phyloP scores from a whole-genome alignment of 2,797 vertebrate genomes.

The Mormyrops attenuatus region DNA sequence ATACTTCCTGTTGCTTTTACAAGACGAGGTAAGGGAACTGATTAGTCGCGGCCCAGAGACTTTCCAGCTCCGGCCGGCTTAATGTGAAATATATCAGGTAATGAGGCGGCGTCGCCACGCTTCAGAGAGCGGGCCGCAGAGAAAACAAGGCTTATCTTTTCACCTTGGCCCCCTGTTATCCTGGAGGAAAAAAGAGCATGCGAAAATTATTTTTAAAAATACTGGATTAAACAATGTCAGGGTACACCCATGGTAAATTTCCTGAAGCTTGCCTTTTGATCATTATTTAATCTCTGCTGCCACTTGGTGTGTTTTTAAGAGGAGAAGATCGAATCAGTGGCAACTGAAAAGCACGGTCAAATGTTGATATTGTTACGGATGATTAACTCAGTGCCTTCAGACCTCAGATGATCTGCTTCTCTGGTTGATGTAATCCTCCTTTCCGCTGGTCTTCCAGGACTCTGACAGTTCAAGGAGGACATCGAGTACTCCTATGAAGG shows the following conservation, averaged over 20 bases:
- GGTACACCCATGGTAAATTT: not conserved
- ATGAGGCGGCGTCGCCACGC: not conserved
- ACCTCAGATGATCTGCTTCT: not conserved
- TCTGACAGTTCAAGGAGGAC: not conserved
- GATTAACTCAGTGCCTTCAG: not conserved
- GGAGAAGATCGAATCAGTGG: not conserved
- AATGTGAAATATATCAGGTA: not conserved
- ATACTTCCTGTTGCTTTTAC: not conserved
- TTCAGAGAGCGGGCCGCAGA: not conserved
- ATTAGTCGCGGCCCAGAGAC: not conserved
- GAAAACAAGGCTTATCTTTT: not conserved
- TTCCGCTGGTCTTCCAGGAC: not conserved
- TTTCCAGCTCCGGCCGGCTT: not conserved
- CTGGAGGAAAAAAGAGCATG: not conserved
- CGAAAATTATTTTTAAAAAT: not conserved
- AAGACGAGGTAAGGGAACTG: not conserved
- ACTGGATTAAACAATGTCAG: not conserved
- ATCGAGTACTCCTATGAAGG: not conserved
- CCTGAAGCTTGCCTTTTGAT: not conserved
- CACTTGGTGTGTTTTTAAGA: not conserved
- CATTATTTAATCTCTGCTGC: not conserved
- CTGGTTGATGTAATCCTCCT: not conserved
- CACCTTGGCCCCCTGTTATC: not conserved
- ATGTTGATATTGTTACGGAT: not conserved
- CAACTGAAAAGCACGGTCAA: not conserved